Base-by-base conservation (phyloP, 2,113 vertebrate species). In the Mesoclemmys tuberculata region DNA sequence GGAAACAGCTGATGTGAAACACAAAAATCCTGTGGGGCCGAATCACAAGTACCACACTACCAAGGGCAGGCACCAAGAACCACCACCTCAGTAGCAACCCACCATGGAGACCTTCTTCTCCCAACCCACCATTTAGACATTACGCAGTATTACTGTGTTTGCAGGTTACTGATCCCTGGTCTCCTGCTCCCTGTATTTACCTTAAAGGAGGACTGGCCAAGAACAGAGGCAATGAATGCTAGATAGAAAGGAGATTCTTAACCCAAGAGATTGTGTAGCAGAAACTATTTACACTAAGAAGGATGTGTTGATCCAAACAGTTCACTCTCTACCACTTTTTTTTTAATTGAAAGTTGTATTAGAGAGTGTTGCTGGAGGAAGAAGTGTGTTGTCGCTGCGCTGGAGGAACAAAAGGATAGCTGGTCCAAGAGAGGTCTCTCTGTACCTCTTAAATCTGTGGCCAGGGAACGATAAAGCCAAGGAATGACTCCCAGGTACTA, bases 1-100 rank as follows among this genome's bases (percentile, higher is more conserved):
- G 91, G 83, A 89, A 97, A 96, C 96, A 97, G 96, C 96, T 97
- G 95, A 93, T 54, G 55, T 75, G 80, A 87, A 48, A 90, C 87
- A 84, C 83, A 22, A 71, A 54, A 80, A 46, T 79, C 29, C 68
- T 52, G 35, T 31, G 48, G 68, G 80, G 64, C 77, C 21, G 56
- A 68, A 79, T 48, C 55, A 38, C 44, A 11, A 19, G 31, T n/a
- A 48, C 35, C 61, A 5, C 56, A 54, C 19, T 13, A 35, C 48
- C 52, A 38, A 27, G 22, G 31, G 80, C 31, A 54, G 27, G 29
- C 35, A n/a, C 31, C 35, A 68, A 8, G 35, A 21, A 38, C 35
- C n/a, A 68, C 35, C 18, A 35, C 35, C 64, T n/a, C 64, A n/a
- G 64, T 21, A 68, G 35, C 64, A n/a, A 68, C 8, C 35, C 64